These are phyloP conservation scores for Chelonus formosanus DNA, from an alignment of 2,888 invertebrate species.

Conservation along the genomic window DNA sequence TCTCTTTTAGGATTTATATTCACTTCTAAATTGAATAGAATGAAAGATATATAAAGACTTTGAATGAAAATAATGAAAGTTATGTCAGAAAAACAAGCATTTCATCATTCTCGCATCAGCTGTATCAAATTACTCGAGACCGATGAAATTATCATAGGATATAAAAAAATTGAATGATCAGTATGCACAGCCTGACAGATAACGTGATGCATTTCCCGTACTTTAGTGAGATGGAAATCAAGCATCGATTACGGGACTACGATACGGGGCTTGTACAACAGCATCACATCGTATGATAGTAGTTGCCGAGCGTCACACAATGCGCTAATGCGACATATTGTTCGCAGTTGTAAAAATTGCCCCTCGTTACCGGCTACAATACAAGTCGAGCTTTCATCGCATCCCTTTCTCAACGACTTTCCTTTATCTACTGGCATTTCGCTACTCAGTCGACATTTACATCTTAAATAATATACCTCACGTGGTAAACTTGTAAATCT, in stretches of 20 bases:
- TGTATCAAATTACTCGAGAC: neutral
- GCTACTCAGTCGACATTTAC: constrained; percentile 7
- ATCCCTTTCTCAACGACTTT: constrained; percentile 5
- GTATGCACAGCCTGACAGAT: constrained; percentile 12
- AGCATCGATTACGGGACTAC: constrained; percentile 50
- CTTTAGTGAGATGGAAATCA: constrained; percentile 51
- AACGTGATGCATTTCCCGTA: constrained; percentile 36
- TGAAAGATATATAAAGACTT: too few species aligned
- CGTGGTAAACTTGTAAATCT: neutral
- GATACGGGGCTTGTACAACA: constrained; percentile 37
- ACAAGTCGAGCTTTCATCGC: constrained; percentile 41
- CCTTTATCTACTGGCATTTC: neutral
- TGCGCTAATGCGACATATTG: constrained; percentile 64
- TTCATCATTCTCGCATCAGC: constrained; percentile 10
- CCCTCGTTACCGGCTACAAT: constrained; percentile 60
- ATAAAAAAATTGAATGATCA: constrained; percentile 8
- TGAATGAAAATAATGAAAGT: neutral
- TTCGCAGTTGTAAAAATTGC: constrained; percentile 61
- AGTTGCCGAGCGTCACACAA: constrained; percentile 50
- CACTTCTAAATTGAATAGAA: neutral
- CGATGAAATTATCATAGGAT: constrained; percentile 2
- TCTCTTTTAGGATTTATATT: constrained; percentile 5
- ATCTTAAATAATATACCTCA: neutral
- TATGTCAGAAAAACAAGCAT: constrained; percentile 42
- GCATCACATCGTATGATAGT: constrained; percentile 41